Base-by-base conservation (phyloP, 2,113 vertebrate species). In the Pseudopipra pipra region DNA sequence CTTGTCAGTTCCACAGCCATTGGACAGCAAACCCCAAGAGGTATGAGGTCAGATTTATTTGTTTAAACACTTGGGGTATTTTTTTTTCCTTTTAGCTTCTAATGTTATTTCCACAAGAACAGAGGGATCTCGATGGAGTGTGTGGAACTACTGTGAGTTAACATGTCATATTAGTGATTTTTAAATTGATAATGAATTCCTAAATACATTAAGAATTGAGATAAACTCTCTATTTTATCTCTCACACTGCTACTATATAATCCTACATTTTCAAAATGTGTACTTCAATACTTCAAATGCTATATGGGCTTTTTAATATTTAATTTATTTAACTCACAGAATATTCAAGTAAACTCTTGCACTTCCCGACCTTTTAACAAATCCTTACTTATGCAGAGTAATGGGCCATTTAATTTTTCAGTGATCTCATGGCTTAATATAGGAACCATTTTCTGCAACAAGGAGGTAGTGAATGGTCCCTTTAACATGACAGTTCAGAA, bases 1-100 rank as follows among this genome's bases (percentile, higher is more conserved):
- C 16, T 61, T 46, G 46, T 41, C 90, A 39, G 14, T 74, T 37
- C 31, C 44, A 22, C 59, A 75, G 66, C 67, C 77, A 21, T 19
- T 3, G 3, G 41, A 39, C 22, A 75, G 27, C 52, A 92, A 87
- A 78, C 30, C 31, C 25, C 65, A 96, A 77, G 93, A 97, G 95
- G 97, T 98, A 96, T 44, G 55, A 76, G 31, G 12, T 61, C 58
- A 85, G 23, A 76, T 56, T 76, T 71, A 62, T 76, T 93, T 70
- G 66, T 82, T 95, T 70, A 78, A 62, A 51, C 58, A 46, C 4
- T 75, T 79, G 43, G 51, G 3, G 8, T 52, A 7, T 1, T 25
- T 17, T 1, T 14, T 58, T 65, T 44, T 27, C 27, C 8, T 47
- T 0, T 51, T 39, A 24, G 9, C 22, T 74, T 89, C 62, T 76